phyloP scores from a whole-genome alignment of 2,888 invertebrate genomes.

The Dermolepida albohirtum region DNA sequence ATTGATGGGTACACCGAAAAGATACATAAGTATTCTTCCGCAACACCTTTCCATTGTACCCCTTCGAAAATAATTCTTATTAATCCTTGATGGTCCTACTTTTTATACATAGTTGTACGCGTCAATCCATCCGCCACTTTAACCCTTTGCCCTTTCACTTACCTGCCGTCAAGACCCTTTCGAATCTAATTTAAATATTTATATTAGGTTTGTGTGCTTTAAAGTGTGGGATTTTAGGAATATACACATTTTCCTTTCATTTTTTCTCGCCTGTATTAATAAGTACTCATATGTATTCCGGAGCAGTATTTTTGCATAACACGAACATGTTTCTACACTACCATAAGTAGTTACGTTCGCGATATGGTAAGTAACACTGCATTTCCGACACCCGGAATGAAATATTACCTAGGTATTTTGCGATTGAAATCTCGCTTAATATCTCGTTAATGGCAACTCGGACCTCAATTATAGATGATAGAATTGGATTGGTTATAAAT shows the following conservation, averaged over 20 bases:
- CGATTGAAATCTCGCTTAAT: slow-evolving; percentile 37
- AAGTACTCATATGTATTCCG: slow-evolving; percentile 12
- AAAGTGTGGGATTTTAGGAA: slow-evolving; percentile 19
- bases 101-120: slow-evolving; percentile 23
- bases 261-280: slow-evolving; percentile 16
- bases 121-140: slow-evolving; percentile 38
- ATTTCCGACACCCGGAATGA: slow-evolving; percentile 35
- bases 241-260: slow-evolving; percentile 6
- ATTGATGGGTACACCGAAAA: slow-evolving; percentile 51
- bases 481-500: slow-evolving; percentile 38
- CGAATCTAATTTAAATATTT: slow-evolving; percentile 37
- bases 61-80: slow-evolving; percentile 52
- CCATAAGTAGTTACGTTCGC: slow-evolving; percentile 15
- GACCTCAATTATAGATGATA: slow-evolving; percentile 35
- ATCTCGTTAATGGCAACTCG: slow-evolving; percentile 35
- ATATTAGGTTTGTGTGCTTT: slow-evolving; percentile 25
- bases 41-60: slow-evolving; percentile 56
- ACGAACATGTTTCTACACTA: slow-evolving; percentile 28
- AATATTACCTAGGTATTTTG: slow-evolving; percentile 34
- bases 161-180: slow-evolving; percentile 28
- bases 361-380: slow-evolving; percentile 28
- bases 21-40: slow-evolving; percentile 44
- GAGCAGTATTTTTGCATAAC: slow-evolving; percentile 23
- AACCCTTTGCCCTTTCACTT: slow-evolving; percentile 29
- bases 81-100: slow-evolving; percentile 48